phyloP scores from a whole-genome alignment of 2,888 invertebrate species.

The Euzophera pinguis region DNA sequence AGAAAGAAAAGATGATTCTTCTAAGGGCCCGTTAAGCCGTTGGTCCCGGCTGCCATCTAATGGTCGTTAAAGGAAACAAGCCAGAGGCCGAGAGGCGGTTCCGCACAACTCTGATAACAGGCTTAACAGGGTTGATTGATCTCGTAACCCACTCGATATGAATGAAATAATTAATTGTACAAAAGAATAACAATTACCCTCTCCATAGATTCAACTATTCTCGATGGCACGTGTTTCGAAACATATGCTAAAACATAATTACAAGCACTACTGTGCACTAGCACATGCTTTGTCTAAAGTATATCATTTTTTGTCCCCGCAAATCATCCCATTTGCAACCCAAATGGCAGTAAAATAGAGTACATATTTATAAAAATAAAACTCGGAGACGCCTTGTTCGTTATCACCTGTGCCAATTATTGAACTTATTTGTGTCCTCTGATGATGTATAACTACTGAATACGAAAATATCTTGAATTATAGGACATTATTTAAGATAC shows the following conservation, averaged over 20 bases:
- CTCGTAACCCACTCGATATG: no score
- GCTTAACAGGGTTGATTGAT: no score
- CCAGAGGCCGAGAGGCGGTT: no score
- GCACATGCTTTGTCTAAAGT: slow-evolving; percentile 39
- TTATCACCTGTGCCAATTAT: slow-evolving; percentile 50
- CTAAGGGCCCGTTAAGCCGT: no score
- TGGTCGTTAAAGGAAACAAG: no score
- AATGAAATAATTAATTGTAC: no score
- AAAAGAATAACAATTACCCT: no score
- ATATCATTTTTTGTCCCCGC: slow-evolving; percentile 20
- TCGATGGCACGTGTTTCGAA: slow-evolving; percentile 45
- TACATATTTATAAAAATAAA: not conserved
- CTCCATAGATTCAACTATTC: slow-evolving; percentile 28
- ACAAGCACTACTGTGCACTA: slow-evolving; percentile 32
- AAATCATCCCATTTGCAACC: not conserved
- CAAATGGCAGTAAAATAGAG: not conserved
- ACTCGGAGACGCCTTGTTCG: slow-evolving; percentile 1
- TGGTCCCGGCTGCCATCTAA: no score
- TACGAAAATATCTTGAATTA: slow-evolving; percentile 13
- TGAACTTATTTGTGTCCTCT: slow-evolving; percentile 36
- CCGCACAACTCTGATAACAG: no score
- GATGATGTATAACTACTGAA: slow-evolving; percentile 31
- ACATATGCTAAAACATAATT: slow-evolving; percentile 50
- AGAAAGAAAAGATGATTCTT: no score
- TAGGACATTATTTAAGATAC: not conserved